Conservation (phyloP, 2,797 vertebrate genomes). For the Sebastes minor region DNA sequence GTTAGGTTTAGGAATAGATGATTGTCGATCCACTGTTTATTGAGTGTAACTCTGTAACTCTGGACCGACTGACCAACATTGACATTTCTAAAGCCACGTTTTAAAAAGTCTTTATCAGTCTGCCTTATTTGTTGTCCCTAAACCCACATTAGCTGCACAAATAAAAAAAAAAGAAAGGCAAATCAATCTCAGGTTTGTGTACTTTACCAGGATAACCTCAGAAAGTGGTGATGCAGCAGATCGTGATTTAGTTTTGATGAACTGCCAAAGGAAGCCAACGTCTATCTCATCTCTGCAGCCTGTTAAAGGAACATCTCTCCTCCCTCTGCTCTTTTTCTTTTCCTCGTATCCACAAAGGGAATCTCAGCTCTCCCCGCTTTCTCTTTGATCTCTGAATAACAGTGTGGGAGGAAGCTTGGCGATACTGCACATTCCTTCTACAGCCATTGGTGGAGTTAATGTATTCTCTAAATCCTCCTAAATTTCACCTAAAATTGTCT, state of each 20-base stretch:
- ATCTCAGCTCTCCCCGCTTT: slow-evolving; percentile 47
- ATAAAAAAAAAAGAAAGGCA: not conserved
- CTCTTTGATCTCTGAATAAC: slow-evolving; percentile 63
- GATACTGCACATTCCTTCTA: slow-evolving; percentile 22
- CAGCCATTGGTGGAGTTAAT: slow-evolving; percentile 8
- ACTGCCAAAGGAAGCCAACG: slow-evolving; percentile 40
- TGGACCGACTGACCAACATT: too few species aligned
- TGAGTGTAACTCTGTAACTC: too few species aligned
- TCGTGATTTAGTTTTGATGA: slow-evolving; percentile 56
- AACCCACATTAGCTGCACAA: not conserved
- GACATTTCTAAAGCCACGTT: too few species aligned
- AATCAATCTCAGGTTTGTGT: not conserved
- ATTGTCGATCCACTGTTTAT: too few species aligned
- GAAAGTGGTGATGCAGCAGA: slow-evolving; percentile 41
- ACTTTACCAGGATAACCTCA: not conserved
- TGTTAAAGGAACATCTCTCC: slow-evolving; percentile 43
- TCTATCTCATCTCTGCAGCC: slow-evolving; percentile 49
- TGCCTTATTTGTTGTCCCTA: not conserved
- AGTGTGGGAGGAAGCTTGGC: slow-evolving; percentile 47
- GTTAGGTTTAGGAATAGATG: too few species aligned
- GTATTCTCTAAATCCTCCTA: slow-evolving; percentile 45
- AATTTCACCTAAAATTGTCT: slow-evolving; percentile 36
- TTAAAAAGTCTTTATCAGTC: not conserved
- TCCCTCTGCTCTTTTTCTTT: slow-evolving; percentile 17
- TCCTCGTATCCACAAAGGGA: slow-evolving; percentile 46